A percentile compares a stretch with the other conserved stretches of the same genome.
These are phyloP conservation scores for Cephalopterus ornatus DNA, from an alignment of 2,113 vertebrate species.

Conservation along the genomic window DNA sequence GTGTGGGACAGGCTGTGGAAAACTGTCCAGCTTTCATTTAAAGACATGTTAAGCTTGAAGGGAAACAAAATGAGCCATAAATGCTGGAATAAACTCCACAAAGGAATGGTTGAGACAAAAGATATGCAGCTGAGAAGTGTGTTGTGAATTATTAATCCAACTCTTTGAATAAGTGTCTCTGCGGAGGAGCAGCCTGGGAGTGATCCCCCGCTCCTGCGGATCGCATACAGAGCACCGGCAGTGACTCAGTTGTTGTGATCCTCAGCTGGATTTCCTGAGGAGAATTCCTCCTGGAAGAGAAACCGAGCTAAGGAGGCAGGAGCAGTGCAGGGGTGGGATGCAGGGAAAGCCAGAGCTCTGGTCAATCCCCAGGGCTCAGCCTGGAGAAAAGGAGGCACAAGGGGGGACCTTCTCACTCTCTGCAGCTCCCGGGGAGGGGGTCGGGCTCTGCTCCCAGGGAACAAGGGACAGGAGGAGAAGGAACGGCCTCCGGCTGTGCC, in stretches of 20 bases:
- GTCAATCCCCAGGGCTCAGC: background rate
- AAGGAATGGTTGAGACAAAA: background rate
- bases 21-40: background rate
- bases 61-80: background rate
- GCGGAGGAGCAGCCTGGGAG: background rate
- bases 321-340: background rate
- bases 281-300: background rate
- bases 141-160: background rate
- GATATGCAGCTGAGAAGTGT: background rate
- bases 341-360: background rate
- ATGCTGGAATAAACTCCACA: background rate
- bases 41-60: background rate
- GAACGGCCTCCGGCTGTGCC: background rate
- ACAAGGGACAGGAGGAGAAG: background rate
- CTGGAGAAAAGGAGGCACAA: too few species aligned
- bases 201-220: rapidly evolving
- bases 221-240: background rate
- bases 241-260: background rate
- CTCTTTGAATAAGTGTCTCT: background rate
- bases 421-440: background rate
- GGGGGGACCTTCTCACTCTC: background rate
- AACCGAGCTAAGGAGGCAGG: rapidly evolving
- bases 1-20: background rate
- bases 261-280: rapidly evolving
- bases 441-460: background rate